These are phyloP conservation scores for Desmophyllum pertusum DNA, from an alignment of 92 coral and sea anemone species.

Conservation along the genomic window DNA sequence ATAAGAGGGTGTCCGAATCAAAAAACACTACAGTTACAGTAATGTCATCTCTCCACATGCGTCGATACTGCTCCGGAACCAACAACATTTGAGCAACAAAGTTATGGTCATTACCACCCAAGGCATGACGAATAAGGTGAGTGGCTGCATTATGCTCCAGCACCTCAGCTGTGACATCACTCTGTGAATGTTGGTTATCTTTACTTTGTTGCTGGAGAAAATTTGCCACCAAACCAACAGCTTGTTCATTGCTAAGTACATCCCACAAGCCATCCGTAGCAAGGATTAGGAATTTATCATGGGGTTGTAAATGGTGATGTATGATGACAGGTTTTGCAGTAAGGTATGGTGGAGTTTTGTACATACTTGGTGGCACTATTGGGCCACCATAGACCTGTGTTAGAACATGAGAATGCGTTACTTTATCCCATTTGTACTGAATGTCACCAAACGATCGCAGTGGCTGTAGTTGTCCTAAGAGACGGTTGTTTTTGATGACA, in stretches of 20 bases:
- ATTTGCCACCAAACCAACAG: conserved; percentile 87
- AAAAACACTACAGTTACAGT: conserved; percentile 95
- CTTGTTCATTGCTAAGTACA: conserved; percentile 81
- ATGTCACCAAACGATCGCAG: conserved; percentile 97
- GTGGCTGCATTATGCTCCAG: conserved; percentile 88
- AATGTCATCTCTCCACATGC: conserved; percentile 98
- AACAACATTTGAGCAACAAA: conserved; percentile 91
- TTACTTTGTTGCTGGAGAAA: conserved; percentile 62
- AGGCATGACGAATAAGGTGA: conserved; percentile 91
- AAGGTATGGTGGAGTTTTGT: conserved; percentile 94
- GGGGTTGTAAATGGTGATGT: conserved; percentile 65
- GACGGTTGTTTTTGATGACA: conserved; percentile 85
- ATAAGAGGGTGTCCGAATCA: conserved; percentile 51
- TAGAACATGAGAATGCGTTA: conserved; percentile 84
- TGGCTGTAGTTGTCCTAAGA: conserved; percentile 94
- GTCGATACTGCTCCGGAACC: conserved; percentile 93
- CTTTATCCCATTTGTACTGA: conserved; percentile 96
- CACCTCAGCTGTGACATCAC: conserved; percentile 27
- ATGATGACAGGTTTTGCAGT: conserved; percentile 96
- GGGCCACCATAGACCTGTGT: conserved; percentile 96
- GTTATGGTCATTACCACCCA: conserved; percentile 95
- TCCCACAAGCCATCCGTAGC: conserved; percentile 99
- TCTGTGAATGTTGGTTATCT: conserved; percentile 26
- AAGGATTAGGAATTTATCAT: conserved; percentile 91
- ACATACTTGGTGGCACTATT: conserved; percentile 86